phyloP scores from a whole-genome alignment of 2,888 invertebrate species.

The Blera fallax region DNA sequence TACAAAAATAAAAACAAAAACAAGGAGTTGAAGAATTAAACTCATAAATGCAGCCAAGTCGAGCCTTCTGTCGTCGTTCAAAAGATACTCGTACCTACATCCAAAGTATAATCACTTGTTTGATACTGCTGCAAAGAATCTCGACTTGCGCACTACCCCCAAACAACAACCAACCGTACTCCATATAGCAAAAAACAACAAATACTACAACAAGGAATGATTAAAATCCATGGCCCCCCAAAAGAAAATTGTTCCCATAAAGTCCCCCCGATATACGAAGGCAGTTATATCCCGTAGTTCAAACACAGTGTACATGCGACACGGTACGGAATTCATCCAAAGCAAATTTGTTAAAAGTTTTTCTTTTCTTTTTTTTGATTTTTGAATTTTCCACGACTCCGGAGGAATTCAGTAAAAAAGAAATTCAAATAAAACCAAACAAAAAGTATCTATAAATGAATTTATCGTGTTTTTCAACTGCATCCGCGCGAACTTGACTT shows the following conservation, averaged over 20 bases:
- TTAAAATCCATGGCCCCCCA: conserved; percentile 52
- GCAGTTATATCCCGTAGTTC: conserved; percentile 66
- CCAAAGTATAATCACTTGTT: conserved; percentile 64
- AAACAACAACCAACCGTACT: conserved; percentile 8
- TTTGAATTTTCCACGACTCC: not conserved
- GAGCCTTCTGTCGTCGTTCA: conserved; percentile 14
- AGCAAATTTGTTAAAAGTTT: not conserved
- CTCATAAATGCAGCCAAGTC: conserved; percentile 46
- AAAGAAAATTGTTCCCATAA: conserved; percentile 25
- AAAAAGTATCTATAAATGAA: conserved; percentile 36
- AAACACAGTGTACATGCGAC: conserved; percentile 47
- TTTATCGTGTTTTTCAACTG: conserved; percentile 20
- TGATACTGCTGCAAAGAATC: conserved; percentile 66
- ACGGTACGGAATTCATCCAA: conserved; percentile 39
- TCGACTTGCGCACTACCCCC: conserved; percentile 60
- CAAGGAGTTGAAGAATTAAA: conserved; percentile 27
- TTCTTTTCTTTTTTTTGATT: not conserved
- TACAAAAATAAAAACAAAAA: not conserved
- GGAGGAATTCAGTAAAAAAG: not conserved
- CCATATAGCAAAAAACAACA: not conserved
- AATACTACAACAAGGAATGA: conserved; percentile 42
- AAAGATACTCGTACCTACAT: conserved; percentile 29
- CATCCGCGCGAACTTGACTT: conserved; percentile 38
- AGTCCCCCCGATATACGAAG: conserved; percentile 46
- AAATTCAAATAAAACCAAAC: conserved; percentile 1